Conservation (phyloP, 2,113 vertebrate genomes). For the Columba livia region DNA sequence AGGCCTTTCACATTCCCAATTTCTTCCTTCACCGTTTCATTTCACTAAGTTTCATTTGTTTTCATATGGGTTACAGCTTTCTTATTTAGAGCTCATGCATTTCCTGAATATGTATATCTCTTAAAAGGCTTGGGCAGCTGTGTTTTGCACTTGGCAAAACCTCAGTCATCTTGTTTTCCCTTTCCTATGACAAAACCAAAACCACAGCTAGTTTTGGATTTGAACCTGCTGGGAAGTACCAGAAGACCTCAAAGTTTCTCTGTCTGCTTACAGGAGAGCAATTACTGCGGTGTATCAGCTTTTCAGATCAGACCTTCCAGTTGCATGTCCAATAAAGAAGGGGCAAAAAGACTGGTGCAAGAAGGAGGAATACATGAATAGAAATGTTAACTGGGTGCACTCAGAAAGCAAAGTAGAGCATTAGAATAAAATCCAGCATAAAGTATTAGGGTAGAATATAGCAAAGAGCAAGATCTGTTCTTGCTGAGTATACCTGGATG, state of each 20-base stretch:
- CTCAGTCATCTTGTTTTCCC: not conserved
- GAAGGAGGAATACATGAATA: not conserved
- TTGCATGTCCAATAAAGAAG: not conserved
- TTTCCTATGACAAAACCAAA: conserved; percentile 15
- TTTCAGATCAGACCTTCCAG: not conserved
- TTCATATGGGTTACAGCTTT: not conserved
- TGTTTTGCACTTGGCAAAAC: not conserved
- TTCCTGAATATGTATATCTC: not conserved
- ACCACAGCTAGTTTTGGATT: not conserved
- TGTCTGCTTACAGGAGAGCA: not conserved
- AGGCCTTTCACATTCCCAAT: not conserved
- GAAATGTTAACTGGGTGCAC: not conserved
- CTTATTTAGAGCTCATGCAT: not conserved
- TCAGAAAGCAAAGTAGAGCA: not conserved
- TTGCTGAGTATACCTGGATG: not conserved
- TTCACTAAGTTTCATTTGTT: not conserved
- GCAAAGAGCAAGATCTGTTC: not conserved
- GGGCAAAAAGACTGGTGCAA: not conserved
- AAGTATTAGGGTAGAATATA: not conserved
- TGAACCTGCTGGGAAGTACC: not conserved
- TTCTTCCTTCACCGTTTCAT: not conserved
- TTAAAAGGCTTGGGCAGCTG: not conserved
- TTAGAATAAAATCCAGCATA: not conserved
- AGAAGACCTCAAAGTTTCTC: not conserved
- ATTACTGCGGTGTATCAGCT: not conserved